These are phyloP conservation scores for Limnodromus scolopaceus DNA, from an alignment of 2,797 vertebrate species.

Conservation along the genomic window DNA sequence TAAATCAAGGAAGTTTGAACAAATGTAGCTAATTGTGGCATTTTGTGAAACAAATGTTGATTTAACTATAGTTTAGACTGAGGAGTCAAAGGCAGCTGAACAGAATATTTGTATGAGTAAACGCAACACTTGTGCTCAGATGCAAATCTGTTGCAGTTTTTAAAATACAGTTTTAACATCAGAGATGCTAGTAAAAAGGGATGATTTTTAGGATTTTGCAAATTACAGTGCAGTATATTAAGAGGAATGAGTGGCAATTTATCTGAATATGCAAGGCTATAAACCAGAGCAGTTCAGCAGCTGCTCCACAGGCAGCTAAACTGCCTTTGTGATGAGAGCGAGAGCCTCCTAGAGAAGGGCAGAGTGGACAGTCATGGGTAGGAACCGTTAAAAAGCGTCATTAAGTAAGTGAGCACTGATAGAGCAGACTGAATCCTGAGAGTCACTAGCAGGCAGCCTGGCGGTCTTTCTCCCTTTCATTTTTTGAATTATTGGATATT, in stretches of 20 bases:
- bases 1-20: neutral
- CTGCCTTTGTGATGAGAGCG: conserved; percentile 2
- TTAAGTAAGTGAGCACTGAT: conserved; percentile 1
- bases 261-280: conserved; percentile 38
- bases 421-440: neutral
- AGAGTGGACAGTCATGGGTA: neutral
- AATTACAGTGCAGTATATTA: conserved; percentile 33
- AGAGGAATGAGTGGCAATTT: conserved; percentile 45
- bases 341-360: neutral
- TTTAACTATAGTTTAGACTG: neutral
- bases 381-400: neutral
- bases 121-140: neutral
- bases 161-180: conserved; percentile 7
- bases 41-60: neutral
- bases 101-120: neutral
- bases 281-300: conserved; percentile 39
- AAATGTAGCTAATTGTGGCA: neutral
- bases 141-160: neutral
- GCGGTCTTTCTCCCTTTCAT: neutral
- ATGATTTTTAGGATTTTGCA: conserved; percentile 35
- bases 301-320: conserved; percentile 43
- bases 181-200: neutral
- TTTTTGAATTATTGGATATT: neutral
- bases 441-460: neutral
- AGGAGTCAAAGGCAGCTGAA: neutral